These are phyloP conservation scores for Ligdia adustata DNA, from an alignment of 2,888 invertebrate species.

Conservation along the genomic window DNA sequence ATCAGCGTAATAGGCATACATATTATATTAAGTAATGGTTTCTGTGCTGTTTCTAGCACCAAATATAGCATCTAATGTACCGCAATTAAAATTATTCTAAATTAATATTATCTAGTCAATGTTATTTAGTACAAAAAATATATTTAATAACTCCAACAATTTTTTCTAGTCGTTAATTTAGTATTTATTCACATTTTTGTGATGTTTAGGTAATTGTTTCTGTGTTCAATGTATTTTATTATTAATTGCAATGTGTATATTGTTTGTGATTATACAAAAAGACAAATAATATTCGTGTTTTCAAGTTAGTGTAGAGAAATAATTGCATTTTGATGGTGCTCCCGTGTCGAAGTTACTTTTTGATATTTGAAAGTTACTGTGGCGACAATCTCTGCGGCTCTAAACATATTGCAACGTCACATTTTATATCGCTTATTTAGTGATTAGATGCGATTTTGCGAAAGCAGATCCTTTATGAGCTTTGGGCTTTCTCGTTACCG, in stretches of 20 bases:
- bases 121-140: neutral
- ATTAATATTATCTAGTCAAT: neutral
- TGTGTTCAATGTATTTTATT: constrained; percentile 23
- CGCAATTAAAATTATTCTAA: neutral
- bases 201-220: constrained; percentile 23
- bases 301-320: constrained; percentile 4
- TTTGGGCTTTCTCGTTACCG: too few species aligned
- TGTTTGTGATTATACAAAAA: constrained; percentile 3
- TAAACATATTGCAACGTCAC: too few species aligned
- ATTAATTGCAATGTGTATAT: constrained; percentile 11
- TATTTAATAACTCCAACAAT: neutral
- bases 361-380: too few species aligned
- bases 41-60: too few species aligned
- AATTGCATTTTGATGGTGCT: constrained; percentile 27
- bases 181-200: constrained; percentile 7
- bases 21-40: too few species aligned
- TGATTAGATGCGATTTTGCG: too few species aligned
- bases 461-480: too few species aligned
- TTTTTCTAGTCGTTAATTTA: constrained; percentile 12
- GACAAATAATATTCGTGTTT: neutral
- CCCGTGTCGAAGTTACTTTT: too few species aligned
- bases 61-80: neutral
- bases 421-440: too few species aligned
- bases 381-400: too few species aligned
- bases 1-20: too few species aligned